Conservation (phyloP, 2,888 invertebrate genomes). For the Metopia argyrocephala region DNA sequence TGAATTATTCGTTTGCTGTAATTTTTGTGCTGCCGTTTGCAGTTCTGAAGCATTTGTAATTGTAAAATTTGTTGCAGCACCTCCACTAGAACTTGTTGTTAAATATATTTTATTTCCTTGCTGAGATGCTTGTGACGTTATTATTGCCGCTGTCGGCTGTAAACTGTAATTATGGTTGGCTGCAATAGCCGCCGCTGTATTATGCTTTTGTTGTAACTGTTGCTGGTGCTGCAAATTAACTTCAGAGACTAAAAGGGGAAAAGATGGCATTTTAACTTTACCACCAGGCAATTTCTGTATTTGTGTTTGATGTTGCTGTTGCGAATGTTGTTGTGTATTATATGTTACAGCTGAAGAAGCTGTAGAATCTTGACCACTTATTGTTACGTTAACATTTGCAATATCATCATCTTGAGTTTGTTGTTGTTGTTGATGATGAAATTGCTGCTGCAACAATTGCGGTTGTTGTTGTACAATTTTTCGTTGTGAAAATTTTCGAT, state of each 20-base stretch:
- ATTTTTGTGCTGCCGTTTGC: constrained; percentile 73
- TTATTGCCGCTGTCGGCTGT: constrained; percentile 76
- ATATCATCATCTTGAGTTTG: constrained; percentile 72
- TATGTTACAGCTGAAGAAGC: constrained; percentile 57
- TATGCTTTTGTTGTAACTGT: constrained; percentile 69
- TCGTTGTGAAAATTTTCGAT: constrained; percentile 75
- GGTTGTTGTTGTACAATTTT: constrained; percentile 74
- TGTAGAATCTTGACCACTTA: constrained; percentile 59
- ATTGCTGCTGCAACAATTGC: constrained; percentile 71
- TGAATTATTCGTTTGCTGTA: constrained; percentile 73
- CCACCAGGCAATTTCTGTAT: constrained; percentile 68
- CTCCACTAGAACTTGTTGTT: constrained; percentile 72
- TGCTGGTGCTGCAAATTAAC: constrained; percentile 71
- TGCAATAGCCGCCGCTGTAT: constrained; percentile 75
- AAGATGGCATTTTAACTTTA: constrained; percentile 76
- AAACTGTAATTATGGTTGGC: constrained; percentile 78
- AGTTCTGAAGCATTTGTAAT: constrained; percentile 74
- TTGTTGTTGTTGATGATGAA: constrained; percentile 67
- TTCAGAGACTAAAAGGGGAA: constrained; percentile 76
- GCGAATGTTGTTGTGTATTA: constrained; percentile 66
- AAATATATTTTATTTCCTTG: constrained; percentile 76
- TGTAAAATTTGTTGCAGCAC: constrained; percentile 71
- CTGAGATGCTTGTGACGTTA: constrained; percentile 73
- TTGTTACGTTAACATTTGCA: constrained; percentile 66
- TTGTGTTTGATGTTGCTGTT: constrained; percentile 71